Evolutionary conservation across 2,888 invertebrate genomes (phyloP).

Genomic region (Acrobeloides nanus): DNA sequence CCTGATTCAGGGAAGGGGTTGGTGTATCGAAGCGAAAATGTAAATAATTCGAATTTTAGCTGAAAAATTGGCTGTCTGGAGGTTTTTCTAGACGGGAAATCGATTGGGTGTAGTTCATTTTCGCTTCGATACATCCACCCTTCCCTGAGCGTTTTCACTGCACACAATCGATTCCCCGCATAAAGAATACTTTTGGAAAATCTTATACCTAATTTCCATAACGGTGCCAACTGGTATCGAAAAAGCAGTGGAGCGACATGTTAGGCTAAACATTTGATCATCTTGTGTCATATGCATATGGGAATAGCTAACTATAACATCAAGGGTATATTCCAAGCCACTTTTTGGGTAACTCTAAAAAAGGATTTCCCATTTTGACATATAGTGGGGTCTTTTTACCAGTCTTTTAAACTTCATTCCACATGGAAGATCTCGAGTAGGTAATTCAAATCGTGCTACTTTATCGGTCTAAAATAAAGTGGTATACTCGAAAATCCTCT

Average conservation of each 20-base stretch:
- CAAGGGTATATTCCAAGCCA: slow-evolving; percentile 22
- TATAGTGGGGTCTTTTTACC: slow-evolving; percentile 9
- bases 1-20: background rate
- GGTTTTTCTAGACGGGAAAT: no score
- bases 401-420: slow-evolving; percentile 23
- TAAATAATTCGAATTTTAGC: no score
- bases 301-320: slow-evolving; percentile 19
- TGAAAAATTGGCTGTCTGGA: no score
- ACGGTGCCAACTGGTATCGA: slow-evolving; percentile 15
- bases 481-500: background rate
- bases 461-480: slow-evolving; percentile 8
- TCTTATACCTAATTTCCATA: slow-evolving; percentile 18
- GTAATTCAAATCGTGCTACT: slow-evolving; percentile 18
- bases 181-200: no score
- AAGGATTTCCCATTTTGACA: no score
- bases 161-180: no score
- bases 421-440: slow-evolving; percentile 22
- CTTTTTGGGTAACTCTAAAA: slow-evolving; percentile 19
- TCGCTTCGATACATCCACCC: no score
- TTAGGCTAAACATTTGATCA: slow-evolving; percentile 18
- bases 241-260: slow-evolving; percentile 12
- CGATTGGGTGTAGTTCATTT: no score
- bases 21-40: no score
- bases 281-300: slow-evolving; percentile 24
- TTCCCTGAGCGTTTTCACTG: no score